Evolutionary conservation across 2,113 vertebrate genomes (phyloP).

Genomic region (Lethenteron reissneri): DNA sequence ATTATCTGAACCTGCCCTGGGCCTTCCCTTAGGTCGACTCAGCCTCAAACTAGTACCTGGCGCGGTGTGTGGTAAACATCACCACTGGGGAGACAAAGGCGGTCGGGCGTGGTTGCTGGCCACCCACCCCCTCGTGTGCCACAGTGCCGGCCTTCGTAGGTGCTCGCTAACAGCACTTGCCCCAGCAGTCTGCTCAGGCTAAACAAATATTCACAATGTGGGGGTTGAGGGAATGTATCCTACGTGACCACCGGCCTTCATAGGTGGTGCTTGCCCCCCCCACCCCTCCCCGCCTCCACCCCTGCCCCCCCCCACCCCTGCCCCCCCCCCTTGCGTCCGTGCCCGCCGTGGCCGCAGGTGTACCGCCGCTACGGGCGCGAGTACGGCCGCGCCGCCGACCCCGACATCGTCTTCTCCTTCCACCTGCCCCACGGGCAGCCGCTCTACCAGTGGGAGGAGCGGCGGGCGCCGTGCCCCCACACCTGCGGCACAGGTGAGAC

Average conservation of each 20-base stretch:
- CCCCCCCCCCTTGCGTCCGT: neutral
- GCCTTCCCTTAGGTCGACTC: no score
- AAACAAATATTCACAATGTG: no score
- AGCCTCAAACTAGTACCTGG: no score
- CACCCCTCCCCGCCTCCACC: neutral
- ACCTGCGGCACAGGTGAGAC: conserved; percentile 57
- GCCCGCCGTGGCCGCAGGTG: conserved; percentile 26
- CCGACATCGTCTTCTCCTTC: conserved; percentile 55
- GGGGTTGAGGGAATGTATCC: neutral
- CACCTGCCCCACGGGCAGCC: conserved; percentile 22
- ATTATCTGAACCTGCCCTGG: no score
- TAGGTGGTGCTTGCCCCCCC: neutral
- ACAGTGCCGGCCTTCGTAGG: no score
- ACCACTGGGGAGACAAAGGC: no score
- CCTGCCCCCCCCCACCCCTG: neutral
- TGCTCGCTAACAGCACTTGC: no score
- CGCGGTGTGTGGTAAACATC: no score
- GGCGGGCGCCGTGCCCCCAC: conserved; percentile 36
- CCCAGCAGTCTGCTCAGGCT: no score
- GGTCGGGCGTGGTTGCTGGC: no score
- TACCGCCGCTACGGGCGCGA: conserved; percentile 54
- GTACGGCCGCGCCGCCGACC: conserved; percentile 41
- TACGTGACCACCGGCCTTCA: neutral
- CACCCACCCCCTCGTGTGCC: no score
- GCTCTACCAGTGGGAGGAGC: conserved; percentile 25